Evolutionary conservation across 2,113 vertebrate genomes (phyloP).

Genomic region (Clarias macrocephalus): DNA sequence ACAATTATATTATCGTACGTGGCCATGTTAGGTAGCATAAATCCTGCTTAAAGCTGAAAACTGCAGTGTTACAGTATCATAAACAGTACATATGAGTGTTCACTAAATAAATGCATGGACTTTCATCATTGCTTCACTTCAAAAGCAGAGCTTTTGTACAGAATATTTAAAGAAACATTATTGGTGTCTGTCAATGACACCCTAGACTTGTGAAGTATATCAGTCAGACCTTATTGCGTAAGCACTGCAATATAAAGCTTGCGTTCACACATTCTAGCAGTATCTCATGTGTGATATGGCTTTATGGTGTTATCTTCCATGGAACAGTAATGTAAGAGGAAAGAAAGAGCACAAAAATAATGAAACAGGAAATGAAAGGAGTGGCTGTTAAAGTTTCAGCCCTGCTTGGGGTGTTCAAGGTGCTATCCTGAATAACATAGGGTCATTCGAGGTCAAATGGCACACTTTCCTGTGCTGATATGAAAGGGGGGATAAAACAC

Average conservation of each 20-base stretch:
- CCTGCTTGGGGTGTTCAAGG: background rate
- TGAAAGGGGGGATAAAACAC: background rate
- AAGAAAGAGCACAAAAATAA: background rate
- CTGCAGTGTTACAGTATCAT: background rate
- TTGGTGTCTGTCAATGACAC: background rate
- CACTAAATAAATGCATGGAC: background rate
- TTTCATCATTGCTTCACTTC: background rate
- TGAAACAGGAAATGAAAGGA: background rate
- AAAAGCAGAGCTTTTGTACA: background rate
- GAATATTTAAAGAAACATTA: background rate
- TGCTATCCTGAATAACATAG: slow-evolving; percentile 8
- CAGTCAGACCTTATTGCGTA: background rate
- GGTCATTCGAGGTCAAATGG: slow-evolving; percentile 15
- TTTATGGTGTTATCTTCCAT: background rate
- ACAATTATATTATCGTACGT: too few species aligned
- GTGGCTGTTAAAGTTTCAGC: background rate
- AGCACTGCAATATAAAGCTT: background rate
- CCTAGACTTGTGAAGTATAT: background rate
- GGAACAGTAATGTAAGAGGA: background rate
- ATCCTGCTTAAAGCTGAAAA: background rate
- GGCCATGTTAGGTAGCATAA: too few species aligned
- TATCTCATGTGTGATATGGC: background rate
- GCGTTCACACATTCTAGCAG: background rate
- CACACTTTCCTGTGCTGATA: slow-evolving; percentile 27
- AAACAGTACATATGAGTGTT: background rate